Base-by-base conservation (phyloP, 37 sponge, comb jelly and placozoan species). In the Tethya wilhelma region DNA sequence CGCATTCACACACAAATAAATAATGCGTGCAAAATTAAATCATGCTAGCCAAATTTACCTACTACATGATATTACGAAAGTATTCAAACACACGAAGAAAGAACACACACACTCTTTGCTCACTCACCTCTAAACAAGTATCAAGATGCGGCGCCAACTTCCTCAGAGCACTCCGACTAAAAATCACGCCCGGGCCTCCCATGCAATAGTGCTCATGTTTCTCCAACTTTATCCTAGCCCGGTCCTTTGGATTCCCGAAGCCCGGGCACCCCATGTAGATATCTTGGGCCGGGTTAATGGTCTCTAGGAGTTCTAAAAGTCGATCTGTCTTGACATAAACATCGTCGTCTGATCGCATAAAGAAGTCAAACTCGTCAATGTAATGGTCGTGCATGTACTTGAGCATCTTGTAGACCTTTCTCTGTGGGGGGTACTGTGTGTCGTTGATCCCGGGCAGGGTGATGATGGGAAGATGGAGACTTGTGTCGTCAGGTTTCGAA, bases 331-430 rank as follows among this genome's bases (percentile, higher is more conserved):
- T 78, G 1, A 85, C 72, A 53, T 88, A 93, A 2, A 84, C 82
- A 39, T 93, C 93, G 58, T 93, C 93, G 44, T 93, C 93, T 3
- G 90, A 80, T 26, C 93, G 73, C 89, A 93, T 75, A 68, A 93
- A 93, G 56, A 89, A 93, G 55, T 93, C 93, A 55, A 69, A 93
- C 41, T 89, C 67, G 34, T 93, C 82, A 40, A 88, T 88, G 78
- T 67, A 80, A 39, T 93, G 69, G 37, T 93, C 90, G 66, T 76
- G 71, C 89, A 93, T 93, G 78, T 93, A 78, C 59, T 89, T 80
- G 36, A 93, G 49, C 89, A 89, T 93, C 43, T 33, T 63, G 73
- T 89, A 93, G 37, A 90, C 90, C 69, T 84, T 90, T 22, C 67
- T 33, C 33, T 86, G 86, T 17, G 90, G 93, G 0, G 93, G 93